Percentiles rank a stretch among this genome's conserved stretches.
phyloP scores from a whole-genome alignment of 2,113 vertebrate species.

The Bos javanicus region DNA sequence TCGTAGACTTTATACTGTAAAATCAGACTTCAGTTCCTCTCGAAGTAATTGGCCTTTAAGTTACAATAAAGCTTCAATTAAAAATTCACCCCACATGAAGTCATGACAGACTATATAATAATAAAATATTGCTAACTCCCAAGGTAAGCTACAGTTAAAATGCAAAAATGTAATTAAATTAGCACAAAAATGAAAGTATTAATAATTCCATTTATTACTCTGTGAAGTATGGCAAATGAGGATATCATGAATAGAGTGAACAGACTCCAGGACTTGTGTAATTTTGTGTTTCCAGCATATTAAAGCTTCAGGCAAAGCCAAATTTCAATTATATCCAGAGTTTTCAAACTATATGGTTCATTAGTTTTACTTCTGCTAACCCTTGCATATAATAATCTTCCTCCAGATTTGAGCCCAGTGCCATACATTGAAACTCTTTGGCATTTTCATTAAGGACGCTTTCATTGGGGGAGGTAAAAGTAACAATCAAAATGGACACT shows the following conservation, averaged over 20 bases:
- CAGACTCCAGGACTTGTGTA: background rate
- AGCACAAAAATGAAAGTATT: constrained; percentile 24
- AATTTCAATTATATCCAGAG: background rate
- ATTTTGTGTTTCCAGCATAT: background rate
- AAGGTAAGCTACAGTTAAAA: background rate
- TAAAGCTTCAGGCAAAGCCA: background rate
- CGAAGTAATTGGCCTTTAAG: background rate
- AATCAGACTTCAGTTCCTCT: constrained; percentile 9
- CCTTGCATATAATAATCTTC: background rate
- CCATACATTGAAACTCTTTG: background rate
- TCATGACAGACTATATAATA: background rate
- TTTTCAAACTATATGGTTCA: background rate
- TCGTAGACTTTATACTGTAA: background rate
- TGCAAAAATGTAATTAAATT: constrained; percentile 1
- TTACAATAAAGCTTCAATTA: constrained; percentile 12
- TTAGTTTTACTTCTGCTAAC: background rate
- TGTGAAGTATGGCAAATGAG: background rate
- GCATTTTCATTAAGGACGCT: background rate
- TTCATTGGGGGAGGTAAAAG: background rate
- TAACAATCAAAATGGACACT: background rate
- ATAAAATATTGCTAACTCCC: background rate
- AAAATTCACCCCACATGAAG: constrained; percentile 3
- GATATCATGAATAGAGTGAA: background rate
- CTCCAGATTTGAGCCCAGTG: background rate
- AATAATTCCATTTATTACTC: background rate